Conservation (phyloP, 1,140 invertebrate species). For the Camponotus floridanus region DNA sequence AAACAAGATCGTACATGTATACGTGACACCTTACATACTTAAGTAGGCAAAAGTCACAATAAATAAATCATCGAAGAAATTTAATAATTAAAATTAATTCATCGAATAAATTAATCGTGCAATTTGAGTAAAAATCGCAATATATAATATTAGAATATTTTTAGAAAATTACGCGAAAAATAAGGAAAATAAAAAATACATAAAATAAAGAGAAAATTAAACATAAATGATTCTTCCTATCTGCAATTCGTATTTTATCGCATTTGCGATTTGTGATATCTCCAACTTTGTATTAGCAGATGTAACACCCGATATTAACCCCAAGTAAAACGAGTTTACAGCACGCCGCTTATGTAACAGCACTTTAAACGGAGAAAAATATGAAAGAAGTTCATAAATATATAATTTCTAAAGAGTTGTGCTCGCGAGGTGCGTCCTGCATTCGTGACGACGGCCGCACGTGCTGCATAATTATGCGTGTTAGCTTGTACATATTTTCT, state of each 20-base stretch:
- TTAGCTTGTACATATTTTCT: slow-evolving; percentile 67
- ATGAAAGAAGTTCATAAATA: slow-evolving; percentile 83
- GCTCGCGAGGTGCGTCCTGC: slow-evolving; percentile 57
- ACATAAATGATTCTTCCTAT: neutral
- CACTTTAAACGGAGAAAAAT: slow-evolving; percentile 75
- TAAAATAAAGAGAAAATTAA: neutral
- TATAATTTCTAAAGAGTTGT: slow-evolving; percentile 80
- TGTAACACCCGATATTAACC: neutral
- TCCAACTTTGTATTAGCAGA: neutral
- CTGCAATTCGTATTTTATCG: neutral
- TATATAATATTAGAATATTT: neutral
- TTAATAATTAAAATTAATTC: slow-evolving; percentile 5
- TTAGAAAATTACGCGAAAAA: neutral
- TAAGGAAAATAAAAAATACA: neutral
- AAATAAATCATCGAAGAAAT: slow-evolving; percentile 25
- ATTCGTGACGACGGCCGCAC: slow-evolving; percentile 71
- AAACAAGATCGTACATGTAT: slow-evolving; percentile 27
- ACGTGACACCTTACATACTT: slow-evolving; percentile 34
- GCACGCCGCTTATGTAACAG: slow-evolving; percentile 53
- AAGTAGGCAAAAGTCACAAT: slow-evolving; percentile 10
- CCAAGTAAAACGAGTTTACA: slow-evolving; percentile 17
- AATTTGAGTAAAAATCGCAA: neutral
- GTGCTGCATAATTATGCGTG: slow-evolving; percentile 82
- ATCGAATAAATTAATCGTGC: neutral
- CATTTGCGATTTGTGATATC: neutral